Conservation (phyloP, 2,797 vertebrate species). For the Sarcophilus harrisii region DNA sequence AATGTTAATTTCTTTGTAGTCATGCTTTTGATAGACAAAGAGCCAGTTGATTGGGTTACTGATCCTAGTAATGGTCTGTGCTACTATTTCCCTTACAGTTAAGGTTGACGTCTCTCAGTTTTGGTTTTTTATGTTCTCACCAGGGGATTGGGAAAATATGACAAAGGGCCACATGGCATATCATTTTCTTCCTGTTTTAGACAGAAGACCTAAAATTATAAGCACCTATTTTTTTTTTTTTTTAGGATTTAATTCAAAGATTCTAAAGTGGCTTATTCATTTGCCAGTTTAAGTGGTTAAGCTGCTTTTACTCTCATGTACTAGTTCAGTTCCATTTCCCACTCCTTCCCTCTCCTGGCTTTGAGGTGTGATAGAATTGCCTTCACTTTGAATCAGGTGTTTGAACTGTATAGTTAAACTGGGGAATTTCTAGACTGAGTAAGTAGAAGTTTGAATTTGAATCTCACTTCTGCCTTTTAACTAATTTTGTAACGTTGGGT, state of each 20-base stretch:
- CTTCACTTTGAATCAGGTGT: not conserved
- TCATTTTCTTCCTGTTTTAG: not conserved
- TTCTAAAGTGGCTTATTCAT: not conserved
- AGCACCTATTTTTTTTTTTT: not conserved
- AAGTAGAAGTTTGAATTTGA: not conserved
- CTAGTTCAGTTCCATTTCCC: not conserved
- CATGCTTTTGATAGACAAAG: not conserved
- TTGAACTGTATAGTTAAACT: not conserved
- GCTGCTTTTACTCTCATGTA: not conserved
- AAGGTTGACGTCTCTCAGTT: not conserved
- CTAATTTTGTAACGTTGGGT: not conserved
- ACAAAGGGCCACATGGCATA: not conserved
- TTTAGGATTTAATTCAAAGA: not conserved
- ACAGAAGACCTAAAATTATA: not conserved
- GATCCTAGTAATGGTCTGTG: not conserved
- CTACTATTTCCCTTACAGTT: not conserved
- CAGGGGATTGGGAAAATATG: not conserved
- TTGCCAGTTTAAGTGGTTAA: not conserved
- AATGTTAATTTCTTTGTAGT: not conserved
- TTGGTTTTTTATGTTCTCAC: not conserved
- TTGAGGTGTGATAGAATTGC: not conserved
- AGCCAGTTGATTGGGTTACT: not conserved
- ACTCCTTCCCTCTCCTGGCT: not conserved
- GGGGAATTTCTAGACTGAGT: not conserved
- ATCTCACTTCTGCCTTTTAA: not conserved